Percentiles rank a stretch among this genome's conserved stretches.
These are phyloP conservation scores for Microtus pennsylvanicus DNA, from an alignment of 2,113 vertebrate species.

Conservation along the genomic window DNA sequence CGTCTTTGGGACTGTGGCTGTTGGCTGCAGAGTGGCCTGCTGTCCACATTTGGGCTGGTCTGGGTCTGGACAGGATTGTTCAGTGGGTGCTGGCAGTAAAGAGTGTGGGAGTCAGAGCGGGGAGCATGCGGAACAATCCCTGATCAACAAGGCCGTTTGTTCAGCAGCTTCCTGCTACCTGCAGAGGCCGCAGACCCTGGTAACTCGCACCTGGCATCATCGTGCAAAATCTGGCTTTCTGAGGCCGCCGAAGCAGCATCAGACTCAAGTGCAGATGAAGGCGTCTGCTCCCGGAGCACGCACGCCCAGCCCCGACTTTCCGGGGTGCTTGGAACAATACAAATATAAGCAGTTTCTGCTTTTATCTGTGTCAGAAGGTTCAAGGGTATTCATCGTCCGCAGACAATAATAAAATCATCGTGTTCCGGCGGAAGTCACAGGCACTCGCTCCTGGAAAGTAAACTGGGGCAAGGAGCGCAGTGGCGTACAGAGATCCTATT, in stretches of 20 bases:
- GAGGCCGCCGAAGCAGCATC: background rate
- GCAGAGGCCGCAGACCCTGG: background rate
- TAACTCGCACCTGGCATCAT: background rate
- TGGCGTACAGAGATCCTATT: background rate
- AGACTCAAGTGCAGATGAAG: background rate
- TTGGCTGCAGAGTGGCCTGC: background rate
- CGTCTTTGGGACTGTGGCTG: fast-evolving
- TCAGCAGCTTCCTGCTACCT: slow-evolving; percentile 71
- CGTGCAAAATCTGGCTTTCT: background rate
- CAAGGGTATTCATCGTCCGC: background rate
- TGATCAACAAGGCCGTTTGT: slow-evolving; percentile 81
- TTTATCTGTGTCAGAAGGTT: background rate
- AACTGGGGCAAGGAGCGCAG: background rate
- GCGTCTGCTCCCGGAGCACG: fast-evolving
- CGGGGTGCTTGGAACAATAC: background rate
- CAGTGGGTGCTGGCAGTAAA: slow-evolving; percentile 79
- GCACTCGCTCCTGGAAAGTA: background rate
- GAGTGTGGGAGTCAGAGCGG: slow-evolving; percentile 79
- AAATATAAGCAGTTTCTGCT: background rate
- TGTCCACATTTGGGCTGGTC: background rate
- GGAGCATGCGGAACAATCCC: slow-evolving; percentile 54
- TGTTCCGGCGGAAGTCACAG: slow-evolving; percentile 12
- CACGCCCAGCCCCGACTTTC: background rate
- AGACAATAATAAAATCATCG: background rate
- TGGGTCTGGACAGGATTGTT: slow-evolving; percentile 68